Percentiles rank a stretch among this genome's conserved stretches.
Conservation (phyloP, 1,140 invertebrate genomes). For the Bombus waltoni region DNA sequence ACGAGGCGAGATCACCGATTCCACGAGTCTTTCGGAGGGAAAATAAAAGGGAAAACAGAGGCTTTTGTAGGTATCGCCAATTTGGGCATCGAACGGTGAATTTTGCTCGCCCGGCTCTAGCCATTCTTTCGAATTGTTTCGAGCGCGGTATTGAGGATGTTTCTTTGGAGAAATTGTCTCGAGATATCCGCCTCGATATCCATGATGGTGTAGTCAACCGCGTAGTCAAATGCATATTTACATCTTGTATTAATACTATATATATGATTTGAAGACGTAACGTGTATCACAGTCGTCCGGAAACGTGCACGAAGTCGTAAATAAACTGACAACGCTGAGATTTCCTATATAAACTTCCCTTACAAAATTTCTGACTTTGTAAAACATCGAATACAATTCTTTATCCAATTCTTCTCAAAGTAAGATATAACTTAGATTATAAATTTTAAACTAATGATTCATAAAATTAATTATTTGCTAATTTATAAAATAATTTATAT, state of each 20-base stretch:
- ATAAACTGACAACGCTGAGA: not conserved
- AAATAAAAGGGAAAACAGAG: slow-evolving; percentile 55
- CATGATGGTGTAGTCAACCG: slow-evolving; percentile 50
- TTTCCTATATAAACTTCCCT: not conserved
- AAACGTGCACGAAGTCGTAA: slow-evolving; percentile 17
- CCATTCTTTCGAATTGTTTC: slow-evolving; percentile 20
- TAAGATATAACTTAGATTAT: too few relatives aligned
- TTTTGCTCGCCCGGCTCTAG: not conserved
- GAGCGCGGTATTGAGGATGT: not conserved
- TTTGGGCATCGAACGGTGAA: not conserved
- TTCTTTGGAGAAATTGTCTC: slow-evolving; percentile 17
- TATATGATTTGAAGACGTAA: not conserved
- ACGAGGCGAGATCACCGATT: slow-evolving; percentile 75
- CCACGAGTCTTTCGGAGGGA: slow-evolving; percentile 77
- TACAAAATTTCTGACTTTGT: too few relatives aligned
- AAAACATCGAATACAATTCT: too few relatives aligned
- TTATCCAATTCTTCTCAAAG: too few relatives aligned
- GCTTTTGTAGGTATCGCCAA: slow-evolving; percentile 57
- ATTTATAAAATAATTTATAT: too few relatives aligned
- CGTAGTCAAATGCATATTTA: slow-evolving; percentile 25
- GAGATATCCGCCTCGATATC: slow-evolving; percentile 45
- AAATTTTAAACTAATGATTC: too few relatives aligned
- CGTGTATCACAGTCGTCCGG: too few relatives aligned
- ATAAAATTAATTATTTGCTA: too few relatives aligned
- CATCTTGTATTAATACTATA: not conserved